Conservation (phyloP, 2,797 vertebrate genomes). For the Gallinago solitaria region DNA sequence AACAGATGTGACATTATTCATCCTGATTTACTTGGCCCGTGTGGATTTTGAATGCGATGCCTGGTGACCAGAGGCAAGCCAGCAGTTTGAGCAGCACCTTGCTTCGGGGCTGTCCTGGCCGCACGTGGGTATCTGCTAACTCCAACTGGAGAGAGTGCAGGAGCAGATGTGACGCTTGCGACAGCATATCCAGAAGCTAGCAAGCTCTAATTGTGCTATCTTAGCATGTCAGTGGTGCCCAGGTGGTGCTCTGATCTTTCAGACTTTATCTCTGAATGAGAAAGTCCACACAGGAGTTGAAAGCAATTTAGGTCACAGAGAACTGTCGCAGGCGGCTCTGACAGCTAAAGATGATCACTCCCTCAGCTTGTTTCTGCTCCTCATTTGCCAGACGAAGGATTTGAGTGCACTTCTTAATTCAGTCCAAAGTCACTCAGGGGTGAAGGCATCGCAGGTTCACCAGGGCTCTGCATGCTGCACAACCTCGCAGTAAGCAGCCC, state of each 20-base stretch:
- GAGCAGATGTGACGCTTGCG: background rate
- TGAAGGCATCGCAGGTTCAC: background rate
- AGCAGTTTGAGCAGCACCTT: background rate
- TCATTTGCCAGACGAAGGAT: background rate
- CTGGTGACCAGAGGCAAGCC: background rate
- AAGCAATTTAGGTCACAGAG: conserved; percentile 1
- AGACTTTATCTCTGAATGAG: background rate
- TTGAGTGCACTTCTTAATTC: conserved; percentile 3
- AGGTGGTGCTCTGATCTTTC: background rate
- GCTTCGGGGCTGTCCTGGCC: background rate
- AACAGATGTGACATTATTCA: background rate
- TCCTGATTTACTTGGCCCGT: background rate
- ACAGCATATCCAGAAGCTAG: background rate
- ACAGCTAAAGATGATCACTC: background rate
- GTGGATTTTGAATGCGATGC: accelerated
- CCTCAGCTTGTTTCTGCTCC: background rate
- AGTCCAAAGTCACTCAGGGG: background rate
- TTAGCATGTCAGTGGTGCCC: background rate
- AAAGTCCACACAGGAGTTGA: background rate
- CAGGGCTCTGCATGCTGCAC: background rate
- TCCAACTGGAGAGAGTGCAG: background rate
- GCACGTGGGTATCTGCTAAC: accelerated
- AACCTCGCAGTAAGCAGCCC: background rate
- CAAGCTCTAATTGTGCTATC: background rate
- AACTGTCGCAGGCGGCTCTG: background rate